Evolutionary conservation across 2,888 invertebrate genomes (phyloP).

Genomic region (Automeris io): DNA sequence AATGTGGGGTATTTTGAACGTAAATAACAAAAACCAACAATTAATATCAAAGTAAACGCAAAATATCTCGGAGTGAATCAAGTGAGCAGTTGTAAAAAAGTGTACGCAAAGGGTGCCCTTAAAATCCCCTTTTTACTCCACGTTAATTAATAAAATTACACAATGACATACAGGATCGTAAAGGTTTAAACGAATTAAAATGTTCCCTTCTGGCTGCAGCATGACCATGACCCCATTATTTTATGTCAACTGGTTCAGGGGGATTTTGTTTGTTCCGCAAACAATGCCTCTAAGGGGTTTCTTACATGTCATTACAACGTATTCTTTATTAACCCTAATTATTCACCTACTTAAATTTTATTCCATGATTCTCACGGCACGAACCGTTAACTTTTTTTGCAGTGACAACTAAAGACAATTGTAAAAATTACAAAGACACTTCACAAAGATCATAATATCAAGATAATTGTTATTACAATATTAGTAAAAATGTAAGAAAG

Average conservation of each 20-base stretch:
- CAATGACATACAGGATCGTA: neutral
- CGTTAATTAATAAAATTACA: constrained; percentile 2
- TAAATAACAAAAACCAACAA: neutral
- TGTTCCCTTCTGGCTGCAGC: neutral
- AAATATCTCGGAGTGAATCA: neutral
- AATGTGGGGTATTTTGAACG: no score
- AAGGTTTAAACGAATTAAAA: constrained; percentile 1
- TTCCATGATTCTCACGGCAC: no score
- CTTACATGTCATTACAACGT: neutral
- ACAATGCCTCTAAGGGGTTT: constrained; percentile 3
- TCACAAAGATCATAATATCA: no score
- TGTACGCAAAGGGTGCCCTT: constrained; percentile 18
- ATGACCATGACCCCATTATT: neutral
- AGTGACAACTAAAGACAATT: no score
- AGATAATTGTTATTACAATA: no score
- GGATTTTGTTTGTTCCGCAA: constrained; percentile 4
- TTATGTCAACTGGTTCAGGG: constrained; percentile 1
- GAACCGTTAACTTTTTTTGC: no score
- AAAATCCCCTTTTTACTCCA: neutral
- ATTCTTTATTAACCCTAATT: no score
- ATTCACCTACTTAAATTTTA: no score
- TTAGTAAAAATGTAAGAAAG: no score
- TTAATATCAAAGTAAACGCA: neutral
- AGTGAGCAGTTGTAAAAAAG: neutral
- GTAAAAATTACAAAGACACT: no score